Evolutionary conservation across 2,113 vertebrate genomes (phyloP).

Genomic region (Bolborhynchus lineola): DNA sequence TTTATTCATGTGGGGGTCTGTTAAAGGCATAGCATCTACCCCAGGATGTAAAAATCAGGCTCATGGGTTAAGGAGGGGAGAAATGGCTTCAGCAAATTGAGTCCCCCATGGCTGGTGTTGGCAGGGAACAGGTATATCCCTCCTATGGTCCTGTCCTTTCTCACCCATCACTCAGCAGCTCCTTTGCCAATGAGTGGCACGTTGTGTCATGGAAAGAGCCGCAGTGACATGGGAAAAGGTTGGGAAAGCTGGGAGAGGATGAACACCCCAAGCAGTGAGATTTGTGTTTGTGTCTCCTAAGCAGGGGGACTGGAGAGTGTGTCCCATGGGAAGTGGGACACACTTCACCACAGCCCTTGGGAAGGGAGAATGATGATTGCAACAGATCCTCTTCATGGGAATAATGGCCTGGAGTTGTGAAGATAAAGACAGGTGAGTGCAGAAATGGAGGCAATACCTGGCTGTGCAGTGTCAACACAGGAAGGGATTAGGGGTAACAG

Average conservation of each 20-base stretch:
- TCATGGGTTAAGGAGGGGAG: neutral
- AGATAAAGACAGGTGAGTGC: neutral
- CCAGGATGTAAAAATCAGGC: slow-evolving; percentile 24
- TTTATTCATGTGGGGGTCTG: slow-evolving; percentile 44
- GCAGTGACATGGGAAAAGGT: neutral
- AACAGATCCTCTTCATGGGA: too few relatives aligned
- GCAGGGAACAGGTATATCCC: neutral
- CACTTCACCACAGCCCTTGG: neutral
- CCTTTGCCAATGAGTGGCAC: neutral
- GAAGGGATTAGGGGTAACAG: neutral
- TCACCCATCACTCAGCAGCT: neutral
- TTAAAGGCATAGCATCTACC: slow-evolving; percentile 43
- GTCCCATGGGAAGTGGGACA: neutral
- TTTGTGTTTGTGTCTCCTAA: neutral
- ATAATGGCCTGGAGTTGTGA: neutral
- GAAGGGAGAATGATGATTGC: neutral
- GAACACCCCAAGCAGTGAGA: rapidly evolving
- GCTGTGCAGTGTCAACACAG: rapidly evolving
- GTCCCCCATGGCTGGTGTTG: neutral
- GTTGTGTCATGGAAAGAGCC: neutral
- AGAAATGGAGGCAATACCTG: neutral
- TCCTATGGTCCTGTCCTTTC: neutral
- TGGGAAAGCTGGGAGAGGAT: neutral
- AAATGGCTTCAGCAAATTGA: neutral
- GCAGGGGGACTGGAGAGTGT: neutral